Evolutionary conservation across 92 coral and sea anemone species (phyloP), one percentile per base, ranked within the genome.

Genomic region (Anthopleura xanthogrammica): DNA sequence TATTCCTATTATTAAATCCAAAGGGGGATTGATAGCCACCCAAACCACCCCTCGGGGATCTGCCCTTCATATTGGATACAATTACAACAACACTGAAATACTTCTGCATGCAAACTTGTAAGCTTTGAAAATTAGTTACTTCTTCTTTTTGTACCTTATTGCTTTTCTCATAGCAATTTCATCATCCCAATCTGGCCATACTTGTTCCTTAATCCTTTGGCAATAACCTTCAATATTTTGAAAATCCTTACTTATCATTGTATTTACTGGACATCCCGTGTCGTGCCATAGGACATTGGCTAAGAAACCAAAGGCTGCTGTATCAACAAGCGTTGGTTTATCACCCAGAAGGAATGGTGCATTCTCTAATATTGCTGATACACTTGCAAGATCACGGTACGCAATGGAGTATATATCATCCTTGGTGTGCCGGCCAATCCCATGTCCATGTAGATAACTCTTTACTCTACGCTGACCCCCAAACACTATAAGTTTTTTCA

Each of bases 261-360:
- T 65, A 72, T 82, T 48, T 1, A 79, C 87, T 5, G 95, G 92
- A 7, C 92, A 89, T 16, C 52, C 58, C 3, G 62, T 64, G 74
- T 92, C 95, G 71, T 92, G 95, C 95, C 92, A 92, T 60, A 92
- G 84, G 57, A 89, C n/a, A 42, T 89, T 82, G 4, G 92, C 95
- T 79, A 92, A 76, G 1, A 55, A 88, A 1, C 95, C 95, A 86
- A 92, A 92, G 24, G 88, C 92, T 46, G 89, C 54, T 13, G 95
- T 83, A 78, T 92, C 95, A 58, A 92, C 95, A 5, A 65, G 57
- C 0, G 87, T 89, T 29, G 90, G 89, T 43, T 92, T 85, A 39
- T 89, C 88, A 11, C 92, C 95, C 89, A 92, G 79, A 10, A 92
- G 29, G 83, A 89, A 92, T 11, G 92, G 90, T 50, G 89, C 86